These are phyloP conservation scores for Channa striata DNA, from an alignment of 2,797 vertebrate genomes.

Conservation along the genomic window DNA sequence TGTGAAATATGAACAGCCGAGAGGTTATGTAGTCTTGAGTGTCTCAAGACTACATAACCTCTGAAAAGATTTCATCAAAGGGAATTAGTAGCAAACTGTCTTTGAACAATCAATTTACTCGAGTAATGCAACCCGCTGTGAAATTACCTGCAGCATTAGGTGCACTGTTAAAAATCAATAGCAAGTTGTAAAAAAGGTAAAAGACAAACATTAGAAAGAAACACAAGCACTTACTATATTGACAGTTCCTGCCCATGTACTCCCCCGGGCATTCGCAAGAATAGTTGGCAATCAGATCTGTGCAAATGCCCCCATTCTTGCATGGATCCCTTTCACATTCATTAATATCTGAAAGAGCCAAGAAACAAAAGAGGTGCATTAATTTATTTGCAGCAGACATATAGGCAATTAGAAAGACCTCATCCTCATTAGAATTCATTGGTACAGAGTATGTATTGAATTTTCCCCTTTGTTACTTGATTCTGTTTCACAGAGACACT, in stretches of 20 bases:
- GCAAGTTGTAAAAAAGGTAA: constrained; percentile 28
- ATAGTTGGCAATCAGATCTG: constrained; percentile 96
- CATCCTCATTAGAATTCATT: constrained; percentile 75
- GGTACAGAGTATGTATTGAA: constrained; percentile 65
- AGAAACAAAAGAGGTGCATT: constrained; percentile 51
- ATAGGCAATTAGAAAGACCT: constrained; percentile 66
- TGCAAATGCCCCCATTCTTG: constrained; percentile 97
- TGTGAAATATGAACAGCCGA: no score
- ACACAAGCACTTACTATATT: constrained; percentile 91
- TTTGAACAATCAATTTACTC: constrained; percentile 20
- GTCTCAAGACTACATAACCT: no score
- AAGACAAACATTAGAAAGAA: constrained; percentile 38
- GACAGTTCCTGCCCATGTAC: constrained; percentile 98
- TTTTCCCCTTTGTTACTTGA: constrained; percentile 65
- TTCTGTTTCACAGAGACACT: constrained; percentile 51
- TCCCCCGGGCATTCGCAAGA: constrained; percentile 98
- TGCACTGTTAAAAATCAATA: constrained; percentile 25
- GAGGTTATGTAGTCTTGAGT: no score
- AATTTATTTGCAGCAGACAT: constrained; percentile 64
- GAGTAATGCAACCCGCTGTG: background rate
- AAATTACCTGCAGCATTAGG: constrained; percentile 26
- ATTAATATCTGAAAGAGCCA: constrained; percentile 89
- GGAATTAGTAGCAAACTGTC: constrained; percentile 16
- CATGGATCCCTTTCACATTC: constrained; percentile 96
- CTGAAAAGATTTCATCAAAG: no score